Conservation (phyloP, 2,113 vertebrate species). For the Elachura formosa region DNA sequence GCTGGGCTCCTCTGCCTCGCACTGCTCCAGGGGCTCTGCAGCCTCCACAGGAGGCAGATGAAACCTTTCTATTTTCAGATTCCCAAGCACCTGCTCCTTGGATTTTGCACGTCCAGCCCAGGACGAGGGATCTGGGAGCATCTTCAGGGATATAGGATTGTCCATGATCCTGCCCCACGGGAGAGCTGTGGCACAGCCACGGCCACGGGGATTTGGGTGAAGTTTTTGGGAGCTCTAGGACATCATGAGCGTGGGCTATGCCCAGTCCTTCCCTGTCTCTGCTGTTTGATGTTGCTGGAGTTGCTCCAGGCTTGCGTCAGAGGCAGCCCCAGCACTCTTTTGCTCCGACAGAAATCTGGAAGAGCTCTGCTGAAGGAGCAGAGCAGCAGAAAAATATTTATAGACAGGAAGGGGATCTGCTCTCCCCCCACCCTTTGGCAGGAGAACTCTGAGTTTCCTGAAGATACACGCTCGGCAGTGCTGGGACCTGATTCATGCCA, state of each 20-base stretch:
- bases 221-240: neutral
- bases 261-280: neutral
- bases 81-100: neutral
- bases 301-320: neutral
- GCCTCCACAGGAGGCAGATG: neutral
- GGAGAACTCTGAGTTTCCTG: conserved; percentile 9
- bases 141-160: neutral
- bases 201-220: neutral
- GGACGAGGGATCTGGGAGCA: neutral
- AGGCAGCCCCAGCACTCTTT: neutral
- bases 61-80: neutral
- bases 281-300: neutral
- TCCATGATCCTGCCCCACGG: accelerated
- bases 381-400: neutral
- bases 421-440: conserved; percentile 49
- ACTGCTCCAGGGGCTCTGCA: neutral
- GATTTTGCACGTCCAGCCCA: neutral
- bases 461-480: neutral
- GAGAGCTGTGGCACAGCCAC: neutral
- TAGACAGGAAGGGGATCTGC: conserved; percentile 15
- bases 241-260: accelerated
- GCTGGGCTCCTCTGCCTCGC: neutral
- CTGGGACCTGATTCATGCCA: neutral
- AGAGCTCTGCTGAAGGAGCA: neutral
- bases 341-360: conserved; percentile 14